Evolutionary conservation across 1,140 invertebrate species (phyloP).

Genomic region (Agraylea sexmaculata): DNA sequence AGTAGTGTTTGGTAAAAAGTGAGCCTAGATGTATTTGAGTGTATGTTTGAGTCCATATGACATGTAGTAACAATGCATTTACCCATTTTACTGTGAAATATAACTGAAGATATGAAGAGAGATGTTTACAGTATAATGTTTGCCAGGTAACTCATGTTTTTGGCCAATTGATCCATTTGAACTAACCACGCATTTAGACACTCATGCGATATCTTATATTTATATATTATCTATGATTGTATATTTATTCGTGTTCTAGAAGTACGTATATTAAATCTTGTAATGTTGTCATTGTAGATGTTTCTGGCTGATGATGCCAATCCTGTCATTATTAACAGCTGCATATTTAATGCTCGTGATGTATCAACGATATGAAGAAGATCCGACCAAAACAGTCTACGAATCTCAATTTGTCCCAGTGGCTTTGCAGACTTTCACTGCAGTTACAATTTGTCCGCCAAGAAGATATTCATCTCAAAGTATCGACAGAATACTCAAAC

Average conservation of each 20-base stretch:
- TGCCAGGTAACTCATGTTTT: background rate
- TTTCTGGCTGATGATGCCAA: slow-evolving; percentile 23
- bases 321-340: slow-evolving; percentile 20
- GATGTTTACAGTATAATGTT: background rate
- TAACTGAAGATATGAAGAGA: background rate
- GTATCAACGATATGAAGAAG: slow-evolving; percentile 21
- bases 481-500: slow-evolving; percentile 18
- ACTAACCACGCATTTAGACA: background rate
- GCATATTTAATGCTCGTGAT: slow-evolving; percentile 23
- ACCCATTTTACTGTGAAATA: too few species aligned
- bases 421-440: slow-evolving; percentile 24
- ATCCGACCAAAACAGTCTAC: slow-evolving; percentile 24
- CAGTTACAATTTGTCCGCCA: slow-evolving; percentile 26
- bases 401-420: slow-evolving; percentile 23
- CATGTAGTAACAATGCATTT: too few species aligned
- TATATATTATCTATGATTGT: background rate
- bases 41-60: too few species aligned
- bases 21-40: too few species aligned
- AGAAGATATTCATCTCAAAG: slow-evolving; percentile 20
- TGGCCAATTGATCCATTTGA: background rate
- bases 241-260: too few species aligned
- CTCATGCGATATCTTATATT: slow-evolving; percentile 2
- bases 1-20: too few species aligned
- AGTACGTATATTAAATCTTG: too few species aligned
- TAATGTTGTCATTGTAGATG: slow-evolving; percentile 23